Evolutionary conservation across 1,140 invertebrate genomes (phyloP).

Genomic region (Mya arenaria): DNA sequence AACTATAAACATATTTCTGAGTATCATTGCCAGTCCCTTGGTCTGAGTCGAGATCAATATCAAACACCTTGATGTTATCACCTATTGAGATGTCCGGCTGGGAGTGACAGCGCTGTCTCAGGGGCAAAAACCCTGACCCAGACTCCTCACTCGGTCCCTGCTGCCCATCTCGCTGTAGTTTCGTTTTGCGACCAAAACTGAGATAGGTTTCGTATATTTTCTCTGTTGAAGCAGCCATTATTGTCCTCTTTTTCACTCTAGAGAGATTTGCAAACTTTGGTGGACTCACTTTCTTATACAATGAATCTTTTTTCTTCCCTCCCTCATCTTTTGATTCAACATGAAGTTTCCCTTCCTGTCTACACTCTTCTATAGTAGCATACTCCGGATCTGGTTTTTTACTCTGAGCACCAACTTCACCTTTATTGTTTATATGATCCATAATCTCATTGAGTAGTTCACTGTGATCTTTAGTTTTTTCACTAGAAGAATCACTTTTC

Average conservation of each 20-base stretch:
- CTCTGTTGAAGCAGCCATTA: slow-evolving; percentile 50
- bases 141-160: neutral
- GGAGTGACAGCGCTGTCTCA: slow-evolving; percentile 29
- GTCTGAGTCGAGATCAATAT: slow-evolving; percentile 5
- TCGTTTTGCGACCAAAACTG: slow-evolving; percentile 28
- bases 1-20: too few species aligned
- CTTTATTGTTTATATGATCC: neutral
- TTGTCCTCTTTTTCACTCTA: slow-evolving; percentile 15
- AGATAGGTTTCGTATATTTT: slow-evolving; percentile 55
- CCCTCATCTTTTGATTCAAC: neutral
- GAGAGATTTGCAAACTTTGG: slow-evolving; percentile 35
- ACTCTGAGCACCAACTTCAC: neutral
- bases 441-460: neutral
- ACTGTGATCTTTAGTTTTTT: neutral
- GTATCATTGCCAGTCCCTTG: too few species aligned
- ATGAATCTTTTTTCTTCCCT: neutral
- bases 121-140: neutral
- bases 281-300: neutral
- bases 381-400: slow-evolving; percentile 25
- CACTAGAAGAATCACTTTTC: slow-evolving; percentile 31
- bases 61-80: slow-evolving; percentile 30
- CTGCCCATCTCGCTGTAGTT: neutral
- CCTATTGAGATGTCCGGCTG: slow-evolving; percentile 48
- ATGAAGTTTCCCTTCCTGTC: neutral
- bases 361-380: slow-evolving; percentile 43